Conservation (phyloP, 2,113 vertebrate species). For the Dasyurus viverrinus region DNA sequence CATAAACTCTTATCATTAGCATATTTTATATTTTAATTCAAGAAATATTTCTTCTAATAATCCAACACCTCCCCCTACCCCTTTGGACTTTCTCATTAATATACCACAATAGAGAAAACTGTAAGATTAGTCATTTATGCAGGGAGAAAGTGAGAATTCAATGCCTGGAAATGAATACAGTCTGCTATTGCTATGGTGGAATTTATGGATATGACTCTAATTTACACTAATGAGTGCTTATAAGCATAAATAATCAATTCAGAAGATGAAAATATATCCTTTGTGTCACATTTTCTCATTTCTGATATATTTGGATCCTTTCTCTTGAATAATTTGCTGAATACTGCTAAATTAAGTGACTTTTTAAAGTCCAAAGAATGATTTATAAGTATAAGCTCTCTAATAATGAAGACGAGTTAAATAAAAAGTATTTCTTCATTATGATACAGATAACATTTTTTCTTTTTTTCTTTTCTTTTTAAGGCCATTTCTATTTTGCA, state of each 20-base stretch:
- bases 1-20: conserved; percentile 25
- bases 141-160: conserved; percentile 46
- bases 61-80: not conserved
- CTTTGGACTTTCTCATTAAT: not conserved
- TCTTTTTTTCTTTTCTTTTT: not conserved
- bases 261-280: conserved; percentile 26
- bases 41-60: conserved; percentile 20
- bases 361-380: conserved; percentile 46
- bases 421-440: conserved; percentile 11
- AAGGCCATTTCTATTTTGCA: conserved; percentile 63
- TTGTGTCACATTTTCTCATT: not conserved
- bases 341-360: conserved; percentile 20
- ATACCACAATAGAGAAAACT: conserved; percentile 25
- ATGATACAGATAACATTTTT: conserved; percentile 17
- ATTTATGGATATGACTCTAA: conserved; percentile 40
- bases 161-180: conserved; percentile 23
- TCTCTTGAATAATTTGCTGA: not conserved
- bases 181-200: conserved; percentile 1
- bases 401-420: conserved; percentile 42
- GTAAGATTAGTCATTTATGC: conserved; percentile 11
- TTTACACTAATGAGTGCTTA: conserved; percentile 57
- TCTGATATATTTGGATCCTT: not conserved
- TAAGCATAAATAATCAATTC: conserved; percentile 40
- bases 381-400: conserved; percentile 32
- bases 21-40: conserved; percentile 20